phyloP scores from a whole-genome alignment of 2,113 vertebrate species.

The Pterocles orientalis region DNA sequence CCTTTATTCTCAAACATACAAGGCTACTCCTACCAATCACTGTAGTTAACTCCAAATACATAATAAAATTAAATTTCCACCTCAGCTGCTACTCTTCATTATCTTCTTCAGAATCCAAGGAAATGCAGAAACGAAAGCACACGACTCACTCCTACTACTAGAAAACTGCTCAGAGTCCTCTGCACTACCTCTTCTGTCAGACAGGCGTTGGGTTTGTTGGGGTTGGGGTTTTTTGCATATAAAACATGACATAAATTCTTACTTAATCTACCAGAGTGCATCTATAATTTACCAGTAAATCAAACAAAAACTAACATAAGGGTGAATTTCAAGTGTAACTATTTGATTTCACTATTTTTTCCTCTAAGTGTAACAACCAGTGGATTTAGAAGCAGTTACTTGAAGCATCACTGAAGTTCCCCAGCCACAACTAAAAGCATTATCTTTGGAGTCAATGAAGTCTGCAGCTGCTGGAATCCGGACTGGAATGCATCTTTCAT shows the following conservation, averaged over 20 bases:
- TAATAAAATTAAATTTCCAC: neutral
- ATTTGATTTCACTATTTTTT: slow-evolving; percentile 8
- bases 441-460: slow-evolving; percentile 66
- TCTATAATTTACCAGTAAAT: slow-evolving; percentile 7
- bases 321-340: neutral
- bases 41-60: neutral
- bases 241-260: slow-evolving; percentile 41
- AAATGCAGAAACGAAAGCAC: neutral
- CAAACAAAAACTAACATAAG: slow-evolving; percentile 15
- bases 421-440: slow-evolving; percentile 54
- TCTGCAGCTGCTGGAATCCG: slow-evolving; percentile 68
- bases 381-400: slow-evolving; percentile 22
- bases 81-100: neutral
- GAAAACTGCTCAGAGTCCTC: slow-evolving; percentile 1
- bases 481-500: slow-evolving; percentile 67
- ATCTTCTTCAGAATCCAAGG: neutral
- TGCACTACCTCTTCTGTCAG: slow-evolving; percentile 16
- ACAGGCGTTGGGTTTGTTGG: neutral
- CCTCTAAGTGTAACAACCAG: neutral
- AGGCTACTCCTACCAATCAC: neutral
- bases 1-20: neutral
- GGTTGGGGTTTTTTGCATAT: neutral
- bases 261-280: neutral
- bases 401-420: slow-evolving; percentile 26
- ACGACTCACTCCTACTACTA: neutral